phyloP scores from a whole-genome alignment of 2,113 vertebrate species.

The Phodopus roborovskii region DNA sequence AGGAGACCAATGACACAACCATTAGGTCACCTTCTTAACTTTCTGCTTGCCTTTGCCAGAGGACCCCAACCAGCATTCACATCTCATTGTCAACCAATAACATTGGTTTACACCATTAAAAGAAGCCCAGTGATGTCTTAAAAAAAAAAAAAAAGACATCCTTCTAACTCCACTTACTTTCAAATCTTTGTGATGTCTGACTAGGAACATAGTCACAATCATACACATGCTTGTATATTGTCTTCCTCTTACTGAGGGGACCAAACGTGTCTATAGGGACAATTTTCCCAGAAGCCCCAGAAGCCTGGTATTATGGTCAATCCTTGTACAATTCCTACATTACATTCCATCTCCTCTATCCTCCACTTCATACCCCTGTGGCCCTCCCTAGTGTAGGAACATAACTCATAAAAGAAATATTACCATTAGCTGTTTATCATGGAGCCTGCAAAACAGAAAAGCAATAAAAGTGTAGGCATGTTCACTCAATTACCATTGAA shows the following conservation, averaged over 20 bases:
- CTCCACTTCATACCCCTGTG: slow-evolving; percentile 82
- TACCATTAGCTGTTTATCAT: slow-evolving; percentile 88
- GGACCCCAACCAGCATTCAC: not conserved
- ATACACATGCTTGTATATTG: not conserved
- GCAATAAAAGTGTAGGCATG: slow-evolving; percentile 85
- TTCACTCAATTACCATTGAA: slow-evolving; percentile 86
- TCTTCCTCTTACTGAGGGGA: not conserved
- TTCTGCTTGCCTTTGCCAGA: not conserved
- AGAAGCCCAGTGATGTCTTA: not conserved
- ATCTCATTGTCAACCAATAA: not conserved
- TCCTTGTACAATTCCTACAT: slow-evolving; percentile 71
- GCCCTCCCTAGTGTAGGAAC: slow-evolving; percentile 83
- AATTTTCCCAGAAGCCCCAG: slow-evolving; percentile 28
- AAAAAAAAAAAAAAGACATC: not conserved
- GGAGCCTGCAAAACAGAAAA: slow-evolving; percentile 85
- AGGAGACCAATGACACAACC: not conserved
- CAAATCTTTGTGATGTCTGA: not conserved
- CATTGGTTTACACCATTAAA: not conserved
- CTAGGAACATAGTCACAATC: not conserved
- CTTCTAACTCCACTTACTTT: not conserved
- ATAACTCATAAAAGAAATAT: slow-evolving; percentile 87
- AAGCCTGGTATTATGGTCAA: not conserved
- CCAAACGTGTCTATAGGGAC: not conserved
- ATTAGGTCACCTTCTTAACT: not conserved
- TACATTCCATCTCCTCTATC: slow-evolving; percentile 70